phyloP scores from a whole-genome alignment of 2,888 invertebrate genomes.

The Trissoscelio sp. region DNA sequence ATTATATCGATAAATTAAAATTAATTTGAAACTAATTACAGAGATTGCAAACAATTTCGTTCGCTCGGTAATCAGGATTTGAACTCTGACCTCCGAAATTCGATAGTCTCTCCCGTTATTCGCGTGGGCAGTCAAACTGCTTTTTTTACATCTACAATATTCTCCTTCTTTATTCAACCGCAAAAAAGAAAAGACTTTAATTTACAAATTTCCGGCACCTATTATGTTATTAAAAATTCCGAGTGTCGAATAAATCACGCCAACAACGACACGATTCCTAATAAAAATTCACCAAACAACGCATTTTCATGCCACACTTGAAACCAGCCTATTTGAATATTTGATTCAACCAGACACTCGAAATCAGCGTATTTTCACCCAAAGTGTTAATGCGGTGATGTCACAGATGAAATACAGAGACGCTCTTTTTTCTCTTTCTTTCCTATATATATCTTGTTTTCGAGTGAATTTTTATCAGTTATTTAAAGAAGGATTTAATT shows the following conservation, averaged over 20 bases:
- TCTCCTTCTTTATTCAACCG: neutral
- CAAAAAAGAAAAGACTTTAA: neutral
- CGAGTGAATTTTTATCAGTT: slow-evolving; percentile 14
- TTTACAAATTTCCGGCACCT: slow-evolving; percentile 24
- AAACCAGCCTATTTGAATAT: slow-evolving; percentile 31
- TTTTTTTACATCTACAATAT: slow-evolving; percentile 2
- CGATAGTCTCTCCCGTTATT: slow-evolving; percentile 7
- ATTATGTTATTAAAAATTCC: slow-evolving; percentile 33
- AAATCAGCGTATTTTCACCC: slow-evolving; percentile 23
- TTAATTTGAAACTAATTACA: slow-evolving; percentile 2
- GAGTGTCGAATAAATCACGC: slow-evolving; percentile 27
- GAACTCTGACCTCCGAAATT: neutral
- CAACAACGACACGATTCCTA: slow-evolving; percentile 10
- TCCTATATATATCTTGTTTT: neutral
- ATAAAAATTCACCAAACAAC: slow-evolving; percentile 49
- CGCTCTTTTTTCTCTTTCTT: neutral
- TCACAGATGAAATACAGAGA: slow-evolving; percentile 16
- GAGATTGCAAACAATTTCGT: neutral
- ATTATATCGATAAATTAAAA: slow-evolving; percentile 25
- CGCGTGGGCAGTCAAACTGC: neutral
- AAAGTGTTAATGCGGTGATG: slow-evolving; percentile 44
- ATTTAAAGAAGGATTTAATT: slow-evolving; percentile 12
- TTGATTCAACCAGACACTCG: neutral
- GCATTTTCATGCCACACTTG: slow-evolving; percentile 11
- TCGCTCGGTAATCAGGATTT: neutral